Evolutionary conservation across 2,113 vertebrate genomes (phyloP).

Genomic region (Lophius piscatorius): DNA sequence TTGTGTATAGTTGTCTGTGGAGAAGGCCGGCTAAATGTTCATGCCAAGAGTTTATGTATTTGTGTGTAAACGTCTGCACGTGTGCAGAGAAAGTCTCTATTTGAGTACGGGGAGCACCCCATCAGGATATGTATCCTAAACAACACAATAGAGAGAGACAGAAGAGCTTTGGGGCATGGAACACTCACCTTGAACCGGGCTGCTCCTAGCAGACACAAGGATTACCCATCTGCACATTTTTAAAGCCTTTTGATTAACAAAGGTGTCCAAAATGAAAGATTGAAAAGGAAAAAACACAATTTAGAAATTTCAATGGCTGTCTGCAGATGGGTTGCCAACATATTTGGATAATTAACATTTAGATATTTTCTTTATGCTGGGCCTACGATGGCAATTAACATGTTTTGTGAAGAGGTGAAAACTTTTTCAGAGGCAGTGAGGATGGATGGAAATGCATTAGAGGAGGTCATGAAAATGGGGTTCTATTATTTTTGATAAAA

Average conservation of each 20-base stretch:
- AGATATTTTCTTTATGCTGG: constrained; percentile 82
- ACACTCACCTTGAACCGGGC: constrained; percentile 84
- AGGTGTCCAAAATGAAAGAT: constrained; percentile 82
- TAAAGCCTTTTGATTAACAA: constrained; percentile 85
- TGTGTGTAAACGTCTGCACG: constrained; percentile 20
- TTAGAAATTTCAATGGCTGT: constrained; percentile 81
- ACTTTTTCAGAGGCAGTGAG: constrained; percentile 81
- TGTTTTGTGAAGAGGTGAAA: constrained; percentile 82
- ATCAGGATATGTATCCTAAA: constrained; percentile 73
- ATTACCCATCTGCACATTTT: constrained; percentile 87
- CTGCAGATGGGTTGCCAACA: constrained; percentile 83
- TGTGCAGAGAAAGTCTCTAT: constrained; percentile 54
- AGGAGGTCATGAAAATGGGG: constrained; percentile 80
- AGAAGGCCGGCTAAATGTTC: constrained; percentile 11
- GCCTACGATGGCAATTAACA: constrained; percentile 82
- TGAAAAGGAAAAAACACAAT: constrained; percentile 80
- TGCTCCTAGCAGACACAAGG: constrained; percentile 79
- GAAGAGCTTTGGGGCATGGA: constrained; percentile 75
- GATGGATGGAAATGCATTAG: constrained; percentile 82
- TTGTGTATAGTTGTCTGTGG: not conserved
- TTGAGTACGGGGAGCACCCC: constrained; percentile 59
- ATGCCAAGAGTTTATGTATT: constrained; percentile 17
- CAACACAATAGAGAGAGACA: constrained; percentile 75
- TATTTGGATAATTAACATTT: constrained; percentile 84
- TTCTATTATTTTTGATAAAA: constrained; percentile 80